phyloP scores from a whole-genome alignment of 2,113 vertebrate genomes.

The Mellivora capensis region DNA sequence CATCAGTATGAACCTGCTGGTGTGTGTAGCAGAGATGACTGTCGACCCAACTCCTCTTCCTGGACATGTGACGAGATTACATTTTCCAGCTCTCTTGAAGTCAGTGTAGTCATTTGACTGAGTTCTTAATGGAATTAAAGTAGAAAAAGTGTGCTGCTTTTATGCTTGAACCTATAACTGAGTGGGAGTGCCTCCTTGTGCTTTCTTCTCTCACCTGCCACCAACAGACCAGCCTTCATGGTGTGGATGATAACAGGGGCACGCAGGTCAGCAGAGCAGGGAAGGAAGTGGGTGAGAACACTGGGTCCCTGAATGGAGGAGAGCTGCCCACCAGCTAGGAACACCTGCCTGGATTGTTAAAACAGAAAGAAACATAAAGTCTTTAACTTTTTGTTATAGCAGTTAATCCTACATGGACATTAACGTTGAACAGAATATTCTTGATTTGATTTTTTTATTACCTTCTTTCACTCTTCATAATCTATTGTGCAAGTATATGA shows the following conservation, averaged over 20 bases:
- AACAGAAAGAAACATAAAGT: not conserved
- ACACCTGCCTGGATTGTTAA: not conserved
- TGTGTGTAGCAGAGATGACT: not conserved
- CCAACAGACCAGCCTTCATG: not conserved
- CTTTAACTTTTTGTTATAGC: not conserved
- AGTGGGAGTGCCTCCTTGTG: not conserved
- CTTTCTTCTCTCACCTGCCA: not conserved
- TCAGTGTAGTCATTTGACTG: not conserved
- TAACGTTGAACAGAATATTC: not conserved
- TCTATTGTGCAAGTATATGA: not conserved
- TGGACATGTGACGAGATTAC: fast-evolving
- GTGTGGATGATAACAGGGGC: not conserved
- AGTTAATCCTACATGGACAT: not conserved
- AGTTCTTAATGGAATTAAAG: not conserved
- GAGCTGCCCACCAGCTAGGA: fast-evolving
- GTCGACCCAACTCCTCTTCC: not conserved
- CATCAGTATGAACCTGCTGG: not conserved
- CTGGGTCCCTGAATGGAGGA: not conserved
- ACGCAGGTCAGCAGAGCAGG: fast-evolving
- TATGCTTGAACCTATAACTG: not conserved
- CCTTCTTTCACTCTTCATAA: not conserved
- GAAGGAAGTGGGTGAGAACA: fast-evolving
- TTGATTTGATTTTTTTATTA: not conserved
- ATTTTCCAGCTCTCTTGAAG: not conserved
- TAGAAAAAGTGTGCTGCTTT: not conserved